Evolutionary conservation across 2,113 vertebrate genomes (phyloP), one percentile per base, ranked within the genome.

Genomic region (Hemichromis elongatus): DNA sequence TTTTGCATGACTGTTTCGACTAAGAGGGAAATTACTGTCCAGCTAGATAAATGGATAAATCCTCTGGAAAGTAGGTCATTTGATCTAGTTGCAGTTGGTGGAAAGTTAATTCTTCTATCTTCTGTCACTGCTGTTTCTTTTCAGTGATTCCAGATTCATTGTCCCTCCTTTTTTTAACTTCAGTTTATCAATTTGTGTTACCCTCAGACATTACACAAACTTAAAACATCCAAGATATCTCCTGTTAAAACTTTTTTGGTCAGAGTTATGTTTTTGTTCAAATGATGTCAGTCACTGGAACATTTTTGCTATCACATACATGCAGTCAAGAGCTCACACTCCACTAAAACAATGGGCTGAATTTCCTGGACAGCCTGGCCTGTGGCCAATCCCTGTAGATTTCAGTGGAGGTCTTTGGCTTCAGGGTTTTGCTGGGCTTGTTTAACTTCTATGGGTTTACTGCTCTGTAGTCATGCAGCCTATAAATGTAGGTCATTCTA

Each of bases 401-500:
- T 89, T 86, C 50, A 80, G 61, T 77, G 80, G 85, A 57, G 66
- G 84, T 83, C 54, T 86, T 88, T 82, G 40, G 66, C 75, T 86
- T 3, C 12, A 9, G 52, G 35, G 13, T 85, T 80, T 88, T 78
- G 73, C 53, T 80, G 45, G 81, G 80, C 21, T 81, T 79, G 78
- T 80, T 55, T 78, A 50, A 73, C 47, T 81, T 57, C 10, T 75
- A 77, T 77, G 57, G 21, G 16, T 83, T 57, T 84, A 50, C 82
- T 83, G 52, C 47, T 81, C 26, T 78, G 55, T 80, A 73, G 70
- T 92, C 83, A 78, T 47, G 57, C 86, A 66, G 77, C 40, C 47
- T 88, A 63, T 73, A 85, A 92, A 90, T 95, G 88, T 93, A 93
- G 90, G 94, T 94, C 93, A 93, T 21, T 16, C 79, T 73, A 87